Conservation (phyloP, 2,113 vertebrate species). For the Megaptera novaeangliae region DNA sequence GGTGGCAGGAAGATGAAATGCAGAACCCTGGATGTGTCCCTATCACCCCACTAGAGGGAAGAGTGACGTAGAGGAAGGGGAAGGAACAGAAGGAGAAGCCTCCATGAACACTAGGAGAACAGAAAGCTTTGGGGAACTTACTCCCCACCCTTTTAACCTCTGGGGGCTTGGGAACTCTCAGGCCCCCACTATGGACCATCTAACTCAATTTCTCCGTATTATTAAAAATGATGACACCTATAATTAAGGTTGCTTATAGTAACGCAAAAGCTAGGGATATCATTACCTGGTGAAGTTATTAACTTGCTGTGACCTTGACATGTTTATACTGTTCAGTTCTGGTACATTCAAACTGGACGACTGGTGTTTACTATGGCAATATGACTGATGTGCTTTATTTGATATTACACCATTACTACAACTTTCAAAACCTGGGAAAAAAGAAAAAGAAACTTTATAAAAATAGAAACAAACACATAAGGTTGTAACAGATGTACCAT, state of each 20-base stretch:
- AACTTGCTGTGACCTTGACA: conserved; percentile 89
- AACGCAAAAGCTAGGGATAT: not conserved
- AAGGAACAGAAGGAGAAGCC: not conserved
- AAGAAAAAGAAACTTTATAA: not conserved
- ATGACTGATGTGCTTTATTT: conserved; percentile 91
- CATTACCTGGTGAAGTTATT: conserved; percentile 89
- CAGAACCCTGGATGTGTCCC: not conserved
- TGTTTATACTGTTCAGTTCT: conserved; percentile 93
- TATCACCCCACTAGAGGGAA: not conserved
- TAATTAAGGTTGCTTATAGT: not conserved
- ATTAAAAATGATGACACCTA: not conserved
- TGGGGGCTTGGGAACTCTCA: not conserved
- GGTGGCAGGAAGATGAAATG: not conserved
- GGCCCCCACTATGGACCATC: not conserved
- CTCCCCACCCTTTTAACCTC: not conserved
- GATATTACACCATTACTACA: conserved; percentile 97
- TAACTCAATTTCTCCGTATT: not conserved
- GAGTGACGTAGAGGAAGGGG: too few species aligned
- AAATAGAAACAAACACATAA: not conserved
- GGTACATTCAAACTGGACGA: conserved; percentile 85
- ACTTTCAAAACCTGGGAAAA: conserved; percentile 89
- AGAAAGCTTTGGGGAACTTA: not conserved
- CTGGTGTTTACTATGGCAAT: conserved; percentile 92
- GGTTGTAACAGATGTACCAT: not conserved
- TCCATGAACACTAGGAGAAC: rapidly evolving